phyloP scores from a whole-genome alignment of 2,113 vertebrate species.

The Hyla sarda region DNA sequence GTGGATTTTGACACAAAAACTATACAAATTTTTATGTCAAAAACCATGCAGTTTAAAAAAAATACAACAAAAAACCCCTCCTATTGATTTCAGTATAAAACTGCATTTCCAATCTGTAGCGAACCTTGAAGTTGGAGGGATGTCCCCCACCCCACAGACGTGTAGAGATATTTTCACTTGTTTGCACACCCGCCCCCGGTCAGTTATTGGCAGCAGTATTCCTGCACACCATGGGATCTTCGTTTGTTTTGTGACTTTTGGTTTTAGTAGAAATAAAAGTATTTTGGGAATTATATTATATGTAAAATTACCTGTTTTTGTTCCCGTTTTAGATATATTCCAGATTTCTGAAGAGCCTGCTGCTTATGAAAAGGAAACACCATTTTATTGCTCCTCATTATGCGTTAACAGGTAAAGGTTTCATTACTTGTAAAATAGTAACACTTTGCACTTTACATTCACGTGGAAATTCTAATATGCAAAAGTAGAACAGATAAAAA shows the following conservation, averaged over 20 bases:
- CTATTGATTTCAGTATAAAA: no score
- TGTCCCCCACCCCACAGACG: no score
- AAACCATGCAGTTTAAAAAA: no score
- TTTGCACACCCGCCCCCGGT: neutral
- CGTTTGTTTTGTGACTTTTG: neutral
- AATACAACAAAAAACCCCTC: no score
- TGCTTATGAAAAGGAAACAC: neutral
- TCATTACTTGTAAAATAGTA: neutral
- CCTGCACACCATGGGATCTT: neutral
- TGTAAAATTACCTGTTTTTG: neutral
- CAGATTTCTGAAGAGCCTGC: neutral
- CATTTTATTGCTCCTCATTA: neutral
- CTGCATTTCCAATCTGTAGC: no score
- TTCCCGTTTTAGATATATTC: neutral
- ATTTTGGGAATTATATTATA: no score
- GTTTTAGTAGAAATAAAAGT: neutral
- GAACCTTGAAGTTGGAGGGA: no score
- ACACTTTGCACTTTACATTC: neutral
- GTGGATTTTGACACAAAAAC: no score
- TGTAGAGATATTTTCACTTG: neutral
- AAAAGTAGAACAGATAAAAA: no score
- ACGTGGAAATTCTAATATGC: no score
- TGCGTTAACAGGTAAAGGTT: conserved; percentile 1
- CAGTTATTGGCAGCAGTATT: neutral
- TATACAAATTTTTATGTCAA: no score